phyloP scores from a whole-genome alignment of 2,888 invertebrate species.

The Frankliniella intonsa region DNA sequence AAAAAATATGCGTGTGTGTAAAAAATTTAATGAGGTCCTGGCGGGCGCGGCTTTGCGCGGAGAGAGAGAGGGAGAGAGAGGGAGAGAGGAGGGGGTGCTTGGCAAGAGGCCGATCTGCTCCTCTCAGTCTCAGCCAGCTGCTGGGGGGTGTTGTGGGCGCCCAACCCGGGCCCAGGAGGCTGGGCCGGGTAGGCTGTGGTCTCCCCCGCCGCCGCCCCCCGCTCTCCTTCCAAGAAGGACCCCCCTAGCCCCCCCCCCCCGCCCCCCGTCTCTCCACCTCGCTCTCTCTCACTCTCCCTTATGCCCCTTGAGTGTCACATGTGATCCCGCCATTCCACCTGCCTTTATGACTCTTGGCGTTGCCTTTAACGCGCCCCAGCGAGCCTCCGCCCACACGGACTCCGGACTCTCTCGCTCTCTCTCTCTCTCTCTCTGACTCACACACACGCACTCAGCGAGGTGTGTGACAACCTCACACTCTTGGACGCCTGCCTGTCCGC shows the following conservation, averaged over 20 bases:
- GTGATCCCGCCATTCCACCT: background rate
- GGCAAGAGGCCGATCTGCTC: background rate
- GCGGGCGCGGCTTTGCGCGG: background rate
- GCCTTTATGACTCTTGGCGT: slow-evolving; percentile 10
- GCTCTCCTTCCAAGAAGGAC: background rate
- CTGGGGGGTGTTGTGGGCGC: background rate
- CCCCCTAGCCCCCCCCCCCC: background rate
- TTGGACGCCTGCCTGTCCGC: too few relatives aligned
- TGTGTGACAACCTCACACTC: too few relatives aligned
- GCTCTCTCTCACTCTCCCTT: background rate
- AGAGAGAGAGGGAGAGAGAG: background rate
- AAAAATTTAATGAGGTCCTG: background rate
- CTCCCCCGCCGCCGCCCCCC: too few relatives aligned
- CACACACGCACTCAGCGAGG: background rate
- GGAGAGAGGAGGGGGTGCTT: background rate
- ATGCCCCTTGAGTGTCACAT: background rate
- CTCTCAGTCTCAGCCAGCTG: background rate
- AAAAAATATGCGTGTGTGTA: background rate
- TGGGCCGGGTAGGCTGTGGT: too few relatives aligned
- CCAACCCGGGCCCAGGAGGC: too few relatives aligned
- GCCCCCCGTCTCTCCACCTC: background rate
- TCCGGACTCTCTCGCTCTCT: background rate
- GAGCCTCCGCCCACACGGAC: background rate
- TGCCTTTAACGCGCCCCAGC: background rate
- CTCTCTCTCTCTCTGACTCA: background rate